These are phyloP conservation scores for Egretta garzetta DNA, from an alignment of 2,113 vertebrate genomes.

Conservation along the genomic window DNA sequence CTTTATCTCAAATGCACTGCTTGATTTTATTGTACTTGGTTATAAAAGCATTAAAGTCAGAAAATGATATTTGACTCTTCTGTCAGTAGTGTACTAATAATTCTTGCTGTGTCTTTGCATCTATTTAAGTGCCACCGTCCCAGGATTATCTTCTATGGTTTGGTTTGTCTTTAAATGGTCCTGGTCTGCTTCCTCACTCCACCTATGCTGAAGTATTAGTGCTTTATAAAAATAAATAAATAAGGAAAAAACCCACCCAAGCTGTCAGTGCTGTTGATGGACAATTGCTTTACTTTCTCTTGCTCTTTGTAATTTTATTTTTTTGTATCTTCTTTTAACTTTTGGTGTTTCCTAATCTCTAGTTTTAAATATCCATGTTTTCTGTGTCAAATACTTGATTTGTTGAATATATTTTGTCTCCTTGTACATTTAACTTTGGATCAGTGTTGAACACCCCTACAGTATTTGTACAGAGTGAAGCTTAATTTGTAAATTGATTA, in stretches of 20 bases:
- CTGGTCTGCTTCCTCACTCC: background rate
- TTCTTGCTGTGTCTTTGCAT: background rate
- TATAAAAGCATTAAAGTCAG: background rate
- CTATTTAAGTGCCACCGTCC: background rate
- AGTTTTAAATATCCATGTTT: background rate
- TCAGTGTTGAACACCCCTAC: background rate
- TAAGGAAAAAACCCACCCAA: background rate
- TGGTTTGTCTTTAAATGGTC: background rate
- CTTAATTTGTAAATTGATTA: background rate
- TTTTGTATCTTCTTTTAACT: background rate
- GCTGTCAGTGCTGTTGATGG: background rate
- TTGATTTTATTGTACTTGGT: constrained; percentile 7
- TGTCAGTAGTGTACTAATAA: background rate
- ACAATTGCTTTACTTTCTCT: background rate
- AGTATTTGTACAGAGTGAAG: background rate
- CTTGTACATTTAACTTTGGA: background rate
- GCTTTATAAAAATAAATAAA: background rate
- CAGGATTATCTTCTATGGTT: background rate
- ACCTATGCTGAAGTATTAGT: background rate
- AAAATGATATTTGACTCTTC: background rate
- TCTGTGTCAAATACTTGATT: background rate
- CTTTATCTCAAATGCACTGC: background rate
- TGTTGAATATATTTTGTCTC: background rate
- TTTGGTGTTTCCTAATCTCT: background rate
- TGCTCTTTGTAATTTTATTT: background rate